A percentile compares a stretch with the other conserved stretches of the same genome.
These are phyloP conservation scores for Nannospalax galili DNA, from an alignment of 2,113 vertebrate species.

Conservation along the genomic window DNA sequence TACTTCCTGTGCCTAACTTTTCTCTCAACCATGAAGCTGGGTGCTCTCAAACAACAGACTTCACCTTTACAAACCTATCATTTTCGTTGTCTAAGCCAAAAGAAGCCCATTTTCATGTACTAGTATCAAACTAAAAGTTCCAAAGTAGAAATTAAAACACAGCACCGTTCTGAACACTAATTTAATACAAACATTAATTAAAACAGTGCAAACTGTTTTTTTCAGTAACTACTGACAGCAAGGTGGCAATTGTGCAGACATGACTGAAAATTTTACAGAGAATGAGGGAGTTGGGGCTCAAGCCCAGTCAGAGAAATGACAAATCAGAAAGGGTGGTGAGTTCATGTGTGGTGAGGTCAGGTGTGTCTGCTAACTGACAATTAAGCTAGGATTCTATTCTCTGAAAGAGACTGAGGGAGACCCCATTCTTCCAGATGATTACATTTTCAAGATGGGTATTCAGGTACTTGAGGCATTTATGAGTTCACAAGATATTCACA, in stretches of 20 bases:
- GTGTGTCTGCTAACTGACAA: background rate
- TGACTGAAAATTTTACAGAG: background rate
- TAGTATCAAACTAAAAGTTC: background rate
- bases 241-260: background rate
- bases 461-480: background rate
- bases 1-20: slow-evolving; percentile 53
- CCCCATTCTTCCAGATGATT: background rate
- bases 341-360: background rate
- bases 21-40: slow-evolving; percentile 26
- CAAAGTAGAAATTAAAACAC: slow-evolving; percentile 18
- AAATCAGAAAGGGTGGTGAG: background rate
- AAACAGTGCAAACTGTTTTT: background rate
- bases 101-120: slow-evolving; percentile 18
- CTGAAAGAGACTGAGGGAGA: slow-evolving; percentile 5
- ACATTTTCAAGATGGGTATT: background rate
- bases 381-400: background rate
- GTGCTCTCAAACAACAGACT: slow-evolving; percentile 26
- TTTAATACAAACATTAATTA: background rate
- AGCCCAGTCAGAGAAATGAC: background rate
- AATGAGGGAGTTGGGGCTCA: background rate
- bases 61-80: slow-evolving; percentile 12
- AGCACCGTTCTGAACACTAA: slow-evolving; percentile 21
- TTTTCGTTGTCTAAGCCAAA: slow-evolving; percentile 47
- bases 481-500: background rate
- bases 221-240: background rate